These are phyloP conservation scores for Shargacucullia verbasci DNA, from an alignment of 2,888 invertebrate species.

Conservation along the genomic window DNA sequence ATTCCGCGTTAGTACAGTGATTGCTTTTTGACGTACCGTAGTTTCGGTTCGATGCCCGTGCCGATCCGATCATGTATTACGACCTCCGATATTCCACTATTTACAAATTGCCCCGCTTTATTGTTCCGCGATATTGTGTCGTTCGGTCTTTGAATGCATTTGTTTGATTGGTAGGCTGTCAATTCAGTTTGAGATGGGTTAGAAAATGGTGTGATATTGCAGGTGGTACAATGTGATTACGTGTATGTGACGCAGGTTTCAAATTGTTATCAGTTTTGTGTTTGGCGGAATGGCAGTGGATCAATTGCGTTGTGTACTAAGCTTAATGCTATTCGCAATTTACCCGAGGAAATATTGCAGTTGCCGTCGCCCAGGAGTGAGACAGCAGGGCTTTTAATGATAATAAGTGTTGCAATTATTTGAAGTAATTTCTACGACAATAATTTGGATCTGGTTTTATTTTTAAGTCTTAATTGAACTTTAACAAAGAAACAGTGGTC, in stretches of 20 bases:
- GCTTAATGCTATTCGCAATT: too few species aligned
- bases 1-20: slow-evolving; percentile 80
- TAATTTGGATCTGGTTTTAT: too few species aligned
- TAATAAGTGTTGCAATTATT: too few species aligned
- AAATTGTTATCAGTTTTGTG: slow-evolving; percentile 1
- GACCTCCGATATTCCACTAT: slow-evolving; percentile 49
- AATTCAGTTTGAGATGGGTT: slow-evolving; percentile 20
- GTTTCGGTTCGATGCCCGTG: slow-evolving; percentile 59
- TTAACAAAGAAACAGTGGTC: too few species aligned
- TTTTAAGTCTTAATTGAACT: too few species aligned
- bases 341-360: too few species aligned
- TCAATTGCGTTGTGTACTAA: too few species aligned
- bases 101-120: slow-evolving; percentile 59
- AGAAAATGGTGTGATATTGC: slow-evolving; percentile 6
- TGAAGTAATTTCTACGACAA: too few species aligned
- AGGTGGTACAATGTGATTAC: slow-evolving; percentile 5
- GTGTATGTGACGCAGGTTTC: slow-evolving; percentile 7
- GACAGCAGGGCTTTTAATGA: too few species aligned
- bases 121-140: slow-evolving; percentile 55
- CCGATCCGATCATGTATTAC: slow-evolving; percentile 58
- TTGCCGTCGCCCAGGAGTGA: too few species aligned
- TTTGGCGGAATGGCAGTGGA: background rate
- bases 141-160: slow-evolving; percentile 40
- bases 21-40: slow-evolving; percentile 78
- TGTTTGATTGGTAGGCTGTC: slow-evolving; percentile 36